Base-by-base conservation (phyloP, 2,888 invertebrate species). In the Periphyllus acericola region DNA sequence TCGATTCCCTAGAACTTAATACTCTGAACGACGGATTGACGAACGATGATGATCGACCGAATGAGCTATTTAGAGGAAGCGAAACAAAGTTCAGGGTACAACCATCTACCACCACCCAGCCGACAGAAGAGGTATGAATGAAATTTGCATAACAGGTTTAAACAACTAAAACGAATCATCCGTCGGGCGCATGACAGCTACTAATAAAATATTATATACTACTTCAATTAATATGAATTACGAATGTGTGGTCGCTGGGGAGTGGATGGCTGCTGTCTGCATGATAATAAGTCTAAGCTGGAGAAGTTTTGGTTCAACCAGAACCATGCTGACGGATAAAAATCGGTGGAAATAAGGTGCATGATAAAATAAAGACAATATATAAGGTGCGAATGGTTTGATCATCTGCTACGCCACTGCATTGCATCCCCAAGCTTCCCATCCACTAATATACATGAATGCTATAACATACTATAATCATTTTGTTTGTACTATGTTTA, bases 71-170 rank as follows among this genome's bases (percentile, higher is more conserved):
- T 32, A 80, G 55, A 32, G 86, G 86, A 52, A 87, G 86, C 11
- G 86, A 87, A 87, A 87, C 86, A 5, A 87, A 87, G 9, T 87
- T 87, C 40, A 36, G 72, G 36, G 29, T 74, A 55, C 72, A 29
- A 4, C 86, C 72, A 40, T 60, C 80, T 14, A 40, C 60, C 19
- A 36, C 83, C 76, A 46, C 11, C 17, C 25, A 52, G 21, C 5
- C 40, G 8, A 60, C 86, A 68, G 86, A 79, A 87, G 86, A 87
- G 86, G 86, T 87, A 87, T 87, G 86, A 80, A 87, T 87, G 86
- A 87, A 21, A 72, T 80, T 80, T 55, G 68, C 72, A 71, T 86
- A 86, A 87, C 80, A 52, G 80, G 72, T 72, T 72, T 72, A 86
- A 86, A 86, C 79, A 36, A 86, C 72, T 80, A 87, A 86, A 87